These are phyloP conservation scores for Oxycera nigricornis DNA, from an alignment of 2,888 invertebrate species.

Conservation along the genomic window DNA sequence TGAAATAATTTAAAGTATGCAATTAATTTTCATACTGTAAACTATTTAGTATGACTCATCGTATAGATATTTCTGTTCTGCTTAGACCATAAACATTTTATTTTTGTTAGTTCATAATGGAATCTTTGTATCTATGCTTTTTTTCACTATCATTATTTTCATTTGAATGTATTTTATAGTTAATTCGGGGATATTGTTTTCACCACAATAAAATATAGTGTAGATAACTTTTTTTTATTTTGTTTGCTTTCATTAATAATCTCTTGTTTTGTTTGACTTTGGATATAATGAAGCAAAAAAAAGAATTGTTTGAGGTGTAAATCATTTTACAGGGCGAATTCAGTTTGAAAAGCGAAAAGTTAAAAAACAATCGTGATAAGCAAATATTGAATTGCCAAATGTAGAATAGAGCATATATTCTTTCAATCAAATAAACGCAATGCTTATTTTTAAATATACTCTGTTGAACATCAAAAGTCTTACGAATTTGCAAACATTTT, in stretches of 20 bases:
- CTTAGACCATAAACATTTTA: slow-evolving; percentile 14
- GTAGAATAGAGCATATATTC: too few relatives aligned
- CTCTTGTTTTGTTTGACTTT: background rate
- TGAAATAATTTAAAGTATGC: too few relatives aligned
- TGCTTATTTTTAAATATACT: too few relatives aligned
- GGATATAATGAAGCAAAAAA: background rate
- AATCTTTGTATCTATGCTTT: background rate
- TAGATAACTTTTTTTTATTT: background rate
- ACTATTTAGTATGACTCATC: background rate
- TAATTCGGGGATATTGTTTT: background rate
- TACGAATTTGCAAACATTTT: background rate
- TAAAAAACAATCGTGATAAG: too few relatives aligned
- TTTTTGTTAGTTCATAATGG: slow-evolving; percentile 8
- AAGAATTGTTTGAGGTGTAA: background rate
- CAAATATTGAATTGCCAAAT: too few relatives aligned
- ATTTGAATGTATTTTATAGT: background rate
- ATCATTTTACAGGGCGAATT: too few relatives aligned
- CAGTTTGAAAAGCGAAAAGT: too few relatives aligned
- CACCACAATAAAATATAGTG: background rate
- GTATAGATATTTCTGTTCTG: background rate
- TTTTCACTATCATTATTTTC: background rate
- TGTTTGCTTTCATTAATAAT: background rate
- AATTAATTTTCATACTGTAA: too few relatives aligned
- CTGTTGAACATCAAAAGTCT: too few relatives aligned
- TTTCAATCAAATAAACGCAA: too few relatives aligned